Evolutionary conservation across 2,113 vertebrate genomes (phyloP), one percentile per base, ranked within the genome.

Genomic region (Alouatta palliata): DNA sequence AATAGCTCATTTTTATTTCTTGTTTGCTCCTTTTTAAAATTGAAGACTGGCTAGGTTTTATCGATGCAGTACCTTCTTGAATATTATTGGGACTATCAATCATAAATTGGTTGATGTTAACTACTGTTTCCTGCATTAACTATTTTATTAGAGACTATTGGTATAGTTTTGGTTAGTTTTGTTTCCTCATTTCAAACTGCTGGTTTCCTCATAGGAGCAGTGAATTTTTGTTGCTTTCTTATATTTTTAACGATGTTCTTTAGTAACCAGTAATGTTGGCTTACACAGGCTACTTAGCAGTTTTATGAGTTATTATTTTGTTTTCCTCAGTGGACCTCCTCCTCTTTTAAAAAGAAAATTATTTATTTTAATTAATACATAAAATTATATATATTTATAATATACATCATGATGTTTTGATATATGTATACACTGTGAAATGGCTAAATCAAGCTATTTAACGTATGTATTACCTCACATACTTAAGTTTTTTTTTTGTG

Each of bases 31-130:
- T 56, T 86, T 79, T 71, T 37, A 79, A n/a, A 23, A 81, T 4
- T 87, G 81, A 94, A 66, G 64, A 25, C 19, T 66, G 25, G 32
- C 4, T 96, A 52, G 40, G 21, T 91, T 94, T 94, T 91, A 91
- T 70, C 58, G 16, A 2, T 83, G 32, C 11, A 87, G 11, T 83
- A 58, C 6, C 77, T 27, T 58, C 61, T 81, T 77, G 19, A 82
- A 30, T 94, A 70, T 76, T 70, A 83, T 58, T 77, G 40, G 45
- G 40, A 91, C 23, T 58, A 49, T 84, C 40, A 32, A 0, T 87
- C 83, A 45, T 21, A 77, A 56, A 66, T 75, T 87, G 80, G 56
- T 35, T 43, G 58, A 56, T 43, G 30, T 86, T 80, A 91, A 76
- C 54, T 40, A 20, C 10, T 68, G 14, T 91, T 87, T 87, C 16